Conservation (phyloP, 2,888 invertebrate genomes). For the Merodon equestris region DNA sequence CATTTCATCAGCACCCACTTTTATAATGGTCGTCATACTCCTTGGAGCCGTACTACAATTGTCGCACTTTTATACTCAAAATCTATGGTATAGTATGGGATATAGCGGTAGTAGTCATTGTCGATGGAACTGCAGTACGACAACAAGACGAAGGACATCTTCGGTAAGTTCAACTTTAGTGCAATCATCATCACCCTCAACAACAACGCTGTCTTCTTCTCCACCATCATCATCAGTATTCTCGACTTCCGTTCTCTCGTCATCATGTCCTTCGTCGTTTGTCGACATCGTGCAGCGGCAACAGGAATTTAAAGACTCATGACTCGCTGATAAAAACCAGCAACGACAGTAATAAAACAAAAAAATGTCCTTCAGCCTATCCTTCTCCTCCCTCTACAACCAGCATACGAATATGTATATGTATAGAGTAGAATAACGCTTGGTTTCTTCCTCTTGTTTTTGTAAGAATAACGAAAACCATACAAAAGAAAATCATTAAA, state of each 20-base stretch:
- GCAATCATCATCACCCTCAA: slow-evolving; percentile 39
- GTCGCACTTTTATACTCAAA: slow-evolving; percentile 63
- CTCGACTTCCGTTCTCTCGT: too few relatives aligned
- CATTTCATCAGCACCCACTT: slow-evolving; percentile 60
- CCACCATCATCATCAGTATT: slow-evolving; percentile 12
- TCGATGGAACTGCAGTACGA: slow-evolving; percentile 44
- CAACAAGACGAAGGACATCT: slow-evolving; percentile 52
- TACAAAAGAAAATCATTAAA: background rate
- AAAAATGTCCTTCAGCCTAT: slow-evolving; percentile 18
- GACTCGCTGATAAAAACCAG: slow-evolving; percentile 42
- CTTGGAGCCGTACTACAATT: slow-evolving; percentile 59
- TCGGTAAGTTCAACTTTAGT: slow-evolving; percentile 39
- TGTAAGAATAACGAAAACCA: slow-evolving; percentile 23
- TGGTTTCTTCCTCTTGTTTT: slow-evolving; percentile 60
- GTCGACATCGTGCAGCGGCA: slow-evolving; percentile 30
- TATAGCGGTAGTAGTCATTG: slow-evolving; percentile 11
- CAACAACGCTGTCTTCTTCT: slow-evolving; percentile 19
- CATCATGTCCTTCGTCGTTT: slow-evolving; percentile 2
- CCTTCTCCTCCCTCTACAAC: slow-evolving; percentile 18
- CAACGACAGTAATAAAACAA: slow-evolving; percentile 39
- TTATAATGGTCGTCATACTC: slow-evolving; percentile 47
- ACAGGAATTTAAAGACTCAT: slow-evolving; percentile 50
- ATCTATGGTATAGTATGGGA: slow-evolving; percentile 39
- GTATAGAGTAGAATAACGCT: slow-evolving; percentile 41
- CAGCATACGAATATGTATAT: slow-evolving; percentile 40